phyloP scores from a whole-genome alignment of 1,140 invertebrate species.

The Scaptodrosophila lebanonensis region DNA sequence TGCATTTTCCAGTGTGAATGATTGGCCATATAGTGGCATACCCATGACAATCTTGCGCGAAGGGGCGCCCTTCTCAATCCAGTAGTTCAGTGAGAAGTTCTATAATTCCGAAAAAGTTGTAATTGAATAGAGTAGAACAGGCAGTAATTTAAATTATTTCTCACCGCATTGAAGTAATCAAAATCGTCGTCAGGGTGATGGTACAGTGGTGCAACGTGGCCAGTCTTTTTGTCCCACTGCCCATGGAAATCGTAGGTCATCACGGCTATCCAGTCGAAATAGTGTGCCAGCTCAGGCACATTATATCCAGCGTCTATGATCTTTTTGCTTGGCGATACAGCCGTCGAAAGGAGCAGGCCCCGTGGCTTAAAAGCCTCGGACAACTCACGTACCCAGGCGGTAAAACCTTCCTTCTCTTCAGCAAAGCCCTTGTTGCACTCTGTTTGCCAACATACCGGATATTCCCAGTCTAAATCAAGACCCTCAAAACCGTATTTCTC shows the following conservation, averaged over 20 bases:
- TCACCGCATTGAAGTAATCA: constrained; percentile 83
- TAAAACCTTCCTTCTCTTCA: constrained; percentile 89
- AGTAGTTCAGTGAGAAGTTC: constrained; percentile 93
- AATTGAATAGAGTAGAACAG: neutral
- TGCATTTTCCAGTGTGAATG: constrained; percentile 83
- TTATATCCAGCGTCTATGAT: constrained; percentile 92
- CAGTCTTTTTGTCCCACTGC: constrained; percentile 93
- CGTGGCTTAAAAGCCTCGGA: constrained; percentile 84
- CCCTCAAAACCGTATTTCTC: constrained; percentile 91
- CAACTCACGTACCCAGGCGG: constrained; percentile 85
- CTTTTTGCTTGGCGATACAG: constrained; percentile 91
- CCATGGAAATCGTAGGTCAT: constrained; percentile 95
- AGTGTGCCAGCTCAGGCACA: constrained; percentile 83
- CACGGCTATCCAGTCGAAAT: constrained; percentile 91
- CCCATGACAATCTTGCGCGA: constrained; percentile 90
- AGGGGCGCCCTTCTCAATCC: constrained; percentile 89
- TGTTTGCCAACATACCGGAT: constrained; percentile 83
- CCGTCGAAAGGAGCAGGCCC: constrained; percentile 87
- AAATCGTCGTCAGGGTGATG: constrained; percentile 88
- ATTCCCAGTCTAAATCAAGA: constrained; percentile 94
- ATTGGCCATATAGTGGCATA: constrained; percentile 93
- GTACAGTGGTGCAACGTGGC: constrained; percentile 90
- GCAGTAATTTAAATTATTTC: constrained; percentile 7
- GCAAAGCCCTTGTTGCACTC: constrained; percentile 90
- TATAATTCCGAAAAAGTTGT: constrained; percentile 64